These are phyloP conservation scores for Nasonovia ribisnigri DNA, from an alignment of 2,888 invertebrate genomes.

Conservation along the genomic window DNA sequence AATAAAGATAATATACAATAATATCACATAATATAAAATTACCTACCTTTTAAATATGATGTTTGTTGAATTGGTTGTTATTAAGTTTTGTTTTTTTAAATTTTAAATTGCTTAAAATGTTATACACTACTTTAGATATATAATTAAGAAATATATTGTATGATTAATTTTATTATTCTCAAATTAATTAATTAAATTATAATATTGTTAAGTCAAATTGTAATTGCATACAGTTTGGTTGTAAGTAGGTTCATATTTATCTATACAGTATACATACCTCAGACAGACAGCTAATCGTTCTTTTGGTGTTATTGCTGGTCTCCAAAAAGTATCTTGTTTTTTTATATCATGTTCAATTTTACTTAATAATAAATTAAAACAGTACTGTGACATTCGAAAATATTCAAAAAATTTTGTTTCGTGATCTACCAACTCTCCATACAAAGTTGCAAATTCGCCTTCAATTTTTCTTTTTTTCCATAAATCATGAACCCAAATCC, in stretches of 20 bases:
- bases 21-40: neutral
- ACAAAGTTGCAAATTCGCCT: constrained; percentile 13
- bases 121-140: constrained; percentile 11
- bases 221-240: neutral
- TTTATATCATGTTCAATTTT: constrained; percentile 28
- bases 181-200: constrained; percentile 23
- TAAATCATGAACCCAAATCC: constrained; percentile 19
- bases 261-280: constrained; percentile 23
- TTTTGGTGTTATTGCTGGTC: constrained; percentile 19
- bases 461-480: constrained; percentile 18
- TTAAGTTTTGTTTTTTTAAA: constrained; percentile 12
- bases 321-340: constrained; percentile 25
- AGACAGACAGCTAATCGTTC: constrained; percentile 20
- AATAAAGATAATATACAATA: neutral
- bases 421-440: constrained; percentile 64
- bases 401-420: constrained; percentile 66
- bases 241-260: neutral
- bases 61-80: constrained; percentile 19
- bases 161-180: constrained; percentile 26
- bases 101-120: constrained; percentile 21
- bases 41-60: neutral
- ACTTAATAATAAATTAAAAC: constrained; percentile 62
- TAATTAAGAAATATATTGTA: constrained; percentile 11
- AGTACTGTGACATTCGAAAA: constrained; percentile 63
- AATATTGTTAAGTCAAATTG: constrained; percentile 26